These are phyloP conservation scores for Leptestheria dahalacensis DNA, from an alignment of 1,140 invertebrate genomes.

Conservation along the genomic window DNA sequence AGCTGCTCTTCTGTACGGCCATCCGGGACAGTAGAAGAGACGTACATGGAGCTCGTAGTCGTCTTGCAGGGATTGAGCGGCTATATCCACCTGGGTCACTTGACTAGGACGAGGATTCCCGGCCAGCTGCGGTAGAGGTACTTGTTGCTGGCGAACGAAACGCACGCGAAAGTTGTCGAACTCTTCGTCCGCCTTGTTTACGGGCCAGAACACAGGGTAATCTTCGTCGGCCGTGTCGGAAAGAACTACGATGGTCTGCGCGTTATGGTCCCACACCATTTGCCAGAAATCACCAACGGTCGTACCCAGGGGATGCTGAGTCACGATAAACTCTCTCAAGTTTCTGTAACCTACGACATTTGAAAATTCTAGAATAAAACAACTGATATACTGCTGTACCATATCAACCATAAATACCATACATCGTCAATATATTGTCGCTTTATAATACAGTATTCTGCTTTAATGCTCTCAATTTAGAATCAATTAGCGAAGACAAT, in stretches of 20 bases:
- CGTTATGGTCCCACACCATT: conserved; percentile 92
- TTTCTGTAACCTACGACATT: conserved; percentile 56
- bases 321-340: conserved; percentile 72
- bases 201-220: conserved; percentile 68
- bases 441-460: too few relatives aligned
- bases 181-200: conserved; percentile 53
- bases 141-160: conserved; percentile 38
- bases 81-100: neutral
- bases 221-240: conserved; percentile 42
- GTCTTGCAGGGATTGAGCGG: conserved; percentile 39
- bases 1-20: conserved; percentile 42
- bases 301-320: conserved; percentile 68
- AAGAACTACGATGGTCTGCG: conserved; percentile 72
- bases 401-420: neutral
- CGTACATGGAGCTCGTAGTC: conserved; percentile 83
- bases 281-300: conserved; percentile 84
- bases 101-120: neutral
- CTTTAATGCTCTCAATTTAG: too few relatives aligned
- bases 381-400: neutral
- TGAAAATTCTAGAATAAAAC: neutral
- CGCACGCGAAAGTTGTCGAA: conserved; percentile 69
- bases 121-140: conserved; percentile 4
- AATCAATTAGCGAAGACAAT: too few relatives aligned
- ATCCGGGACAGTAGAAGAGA: conserved; percentile 66
- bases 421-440: too few relatives aligned